Evolutionary conservation across 64 coral and sea anemone species (phyloP).

Genomic region (Dendrophyllia cribrosa): DNA sequence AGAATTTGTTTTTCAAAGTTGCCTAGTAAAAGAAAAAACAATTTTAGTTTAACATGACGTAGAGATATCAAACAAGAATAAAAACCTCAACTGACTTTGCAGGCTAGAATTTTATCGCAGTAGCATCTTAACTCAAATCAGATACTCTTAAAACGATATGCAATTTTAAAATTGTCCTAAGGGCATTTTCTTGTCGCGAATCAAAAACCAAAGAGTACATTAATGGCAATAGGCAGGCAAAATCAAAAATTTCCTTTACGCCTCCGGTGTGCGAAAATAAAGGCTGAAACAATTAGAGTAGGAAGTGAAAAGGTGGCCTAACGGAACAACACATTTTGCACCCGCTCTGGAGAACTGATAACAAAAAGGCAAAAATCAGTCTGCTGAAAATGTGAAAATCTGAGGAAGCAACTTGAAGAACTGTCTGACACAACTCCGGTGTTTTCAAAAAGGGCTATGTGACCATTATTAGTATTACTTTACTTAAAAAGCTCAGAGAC

Average conservation of each 20-base stretch:
- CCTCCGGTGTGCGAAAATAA: neutral
- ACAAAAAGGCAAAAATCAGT: neutral
- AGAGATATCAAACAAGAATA: neutral
- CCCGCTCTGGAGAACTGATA: neutral
- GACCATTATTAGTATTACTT: too few species aligned
- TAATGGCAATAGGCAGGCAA: too few species aligned
- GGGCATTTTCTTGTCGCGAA: neutral
- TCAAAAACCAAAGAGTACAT: neutral
- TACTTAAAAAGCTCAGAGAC: too few species aligned
- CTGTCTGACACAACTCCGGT: too few species aligned
- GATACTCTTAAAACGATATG: conserved; percentile 16
- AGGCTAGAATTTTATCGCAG: conserved; percentile 2
- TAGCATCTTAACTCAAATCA: conserved; percentile 14
- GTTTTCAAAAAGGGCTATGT: too few species aligned
- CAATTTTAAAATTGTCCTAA: conserved; percentile 21
- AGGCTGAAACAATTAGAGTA: neutral
- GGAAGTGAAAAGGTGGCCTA: conserved; percentile 8
- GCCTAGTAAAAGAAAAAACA: too few species aligned
- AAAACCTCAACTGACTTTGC: neutral
- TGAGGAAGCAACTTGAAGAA: too few species aligned
- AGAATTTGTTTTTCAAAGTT: neutral
- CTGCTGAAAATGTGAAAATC: too few species aligned
- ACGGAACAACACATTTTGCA: neutral
- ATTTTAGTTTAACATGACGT: neutral
- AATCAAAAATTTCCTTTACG: neutral